Evolutionary conservation across 2,797 vertebrate genomes (phyloP).

Genomic region (Anniella stebbinsi): DNA sequence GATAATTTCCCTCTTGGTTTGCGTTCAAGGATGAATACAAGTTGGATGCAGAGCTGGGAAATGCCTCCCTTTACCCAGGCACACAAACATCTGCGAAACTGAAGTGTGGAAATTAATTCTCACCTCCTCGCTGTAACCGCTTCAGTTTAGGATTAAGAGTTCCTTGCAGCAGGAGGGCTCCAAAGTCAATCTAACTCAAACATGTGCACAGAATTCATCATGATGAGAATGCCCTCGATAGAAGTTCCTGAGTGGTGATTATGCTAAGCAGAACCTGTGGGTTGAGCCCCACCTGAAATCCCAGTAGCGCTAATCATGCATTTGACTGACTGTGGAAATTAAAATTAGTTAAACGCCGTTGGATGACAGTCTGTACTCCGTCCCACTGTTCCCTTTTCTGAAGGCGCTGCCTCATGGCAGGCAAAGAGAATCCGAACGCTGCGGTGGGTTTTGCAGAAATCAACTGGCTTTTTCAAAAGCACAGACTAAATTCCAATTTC

Average conservation of each 20-base stretch:
- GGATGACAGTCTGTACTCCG: slow-evolving; percentile 37
- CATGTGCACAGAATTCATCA: slow-evolving; percentile 36
- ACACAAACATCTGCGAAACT: slow-evolving; percentile 12
- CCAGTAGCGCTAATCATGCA: slow-evolving; percentile 48
- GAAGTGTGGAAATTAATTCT: slow-evolving; percentile 53
- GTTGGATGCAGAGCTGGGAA: background rate
- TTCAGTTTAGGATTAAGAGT: slow-evolving; percentile 50
- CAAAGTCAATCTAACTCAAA: slow-evolving; percentile 41
- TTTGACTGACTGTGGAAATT: slow-evolving; percentile 47
- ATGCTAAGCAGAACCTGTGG: slow-evolving; percentile 46
- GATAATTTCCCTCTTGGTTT: slow-evolving; percentile 18
- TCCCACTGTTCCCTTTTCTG: slow-evolving; percentile 48
- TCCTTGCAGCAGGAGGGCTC: slow-evolving; percentile 14
- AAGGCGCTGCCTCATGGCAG: background rate
- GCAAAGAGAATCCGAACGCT: background rate
- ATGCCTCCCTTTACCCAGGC: slow-evolving; percentile 6
- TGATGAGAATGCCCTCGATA: slow-evolving; percentile 28
- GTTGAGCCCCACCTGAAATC: slow-evolving; percentile 60
- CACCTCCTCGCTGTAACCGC: slow-evolving; percentile 25
- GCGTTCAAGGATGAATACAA: background rate
- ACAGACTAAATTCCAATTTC: background rate
- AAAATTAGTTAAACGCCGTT: slow-evolving; percentile 53
- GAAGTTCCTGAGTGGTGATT: slow-evolving; percentile 57
- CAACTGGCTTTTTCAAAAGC: background rate
- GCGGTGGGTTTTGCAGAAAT: background rate